Evolutionary conservation across 2,888 invertebrate species (phyloP).

Genomic region (Melikaiella ostensackeni): DNA sequence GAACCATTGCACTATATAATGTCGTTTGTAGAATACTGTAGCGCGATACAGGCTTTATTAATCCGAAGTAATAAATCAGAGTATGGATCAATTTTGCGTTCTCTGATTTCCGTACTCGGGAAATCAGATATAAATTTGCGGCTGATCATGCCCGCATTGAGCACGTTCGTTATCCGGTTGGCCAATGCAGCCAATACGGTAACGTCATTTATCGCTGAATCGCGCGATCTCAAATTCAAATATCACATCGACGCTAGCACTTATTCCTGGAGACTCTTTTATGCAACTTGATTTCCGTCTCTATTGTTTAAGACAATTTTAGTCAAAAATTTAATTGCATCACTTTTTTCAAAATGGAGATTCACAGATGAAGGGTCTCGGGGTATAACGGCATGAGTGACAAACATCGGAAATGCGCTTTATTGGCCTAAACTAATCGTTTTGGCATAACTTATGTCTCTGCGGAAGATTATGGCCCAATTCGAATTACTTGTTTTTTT

Average conservation of each 20-base stretch:
- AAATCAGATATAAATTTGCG: slow-evolving; percentile 72
- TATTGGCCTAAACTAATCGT: no score
- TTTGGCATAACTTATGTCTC: no score
- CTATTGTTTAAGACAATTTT: not conserved
- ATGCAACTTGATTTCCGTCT: not conserved
- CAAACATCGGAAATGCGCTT: no score
- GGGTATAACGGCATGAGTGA: no score
- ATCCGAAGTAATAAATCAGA: slow-evolving; percentile 72
- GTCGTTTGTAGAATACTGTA: slow-evolving; percentile 54
- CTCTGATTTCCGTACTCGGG: slow-evolving; percentile 66
- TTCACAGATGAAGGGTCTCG: no score
- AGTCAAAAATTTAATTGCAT: not conserved
- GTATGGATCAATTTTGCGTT: slow-evolving; percentile 72
- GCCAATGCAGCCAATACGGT: slow-evolving; percentile 54
- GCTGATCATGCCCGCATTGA: slow-evolving; percentile 61
- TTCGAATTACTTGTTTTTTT: no score
- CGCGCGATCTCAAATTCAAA: slow-evolving; percentile 40
- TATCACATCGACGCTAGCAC: not conserved
- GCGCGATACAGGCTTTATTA: slow-evolving; percentile 69
- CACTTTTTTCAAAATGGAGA: not conserved
- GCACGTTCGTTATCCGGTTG: slow-evolving; percentile 60
- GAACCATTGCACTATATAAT: slow-evolving; percentile 50
- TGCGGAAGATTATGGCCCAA: no score
- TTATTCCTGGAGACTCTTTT: not conserved
- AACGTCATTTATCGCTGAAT: slow-evolving; percentile 54